Conservation (phyloP, 2,113 vertebrate genomes). For the Hyla sarda region DNA sequence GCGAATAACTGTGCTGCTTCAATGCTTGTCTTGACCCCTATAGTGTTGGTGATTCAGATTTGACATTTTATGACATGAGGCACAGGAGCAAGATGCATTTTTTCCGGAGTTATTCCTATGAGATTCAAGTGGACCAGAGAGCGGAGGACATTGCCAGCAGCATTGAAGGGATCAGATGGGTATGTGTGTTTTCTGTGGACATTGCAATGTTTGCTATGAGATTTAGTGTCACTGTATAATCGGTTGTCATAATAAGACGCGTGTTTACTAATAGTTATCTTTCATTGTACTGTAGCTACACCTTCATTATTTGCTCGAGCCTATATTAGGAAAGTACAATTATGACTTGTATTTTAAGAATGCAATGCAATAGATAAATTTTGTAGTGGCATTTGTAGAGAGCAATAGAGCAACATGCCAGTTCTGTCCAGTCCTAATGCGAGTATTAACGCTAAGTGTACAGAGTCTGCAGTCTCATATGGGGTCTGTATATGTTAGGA, state of each 20-base stretch:
- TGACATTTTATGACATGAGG: slow-evolving; percentile 44
- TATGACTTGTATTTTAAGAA: slow-evolving; percentile 8
- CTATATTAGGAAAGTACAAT: slow-evolving; percentile 9
- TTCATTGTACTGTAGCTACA: neutral
- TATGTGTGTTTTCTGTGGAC: slow-evolving; percentile 65
- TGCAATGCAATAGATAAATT: neutral
- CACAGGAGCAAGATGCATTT: slow-evolving; percentile 80
- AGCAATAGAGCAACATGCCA: neutral
- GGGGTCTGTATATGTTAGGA: neutral
- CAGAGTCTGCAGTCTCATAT: no score
- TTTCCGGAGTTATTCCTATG: slow-evolving; percentile 87
- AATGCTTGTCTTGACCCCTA: neutral
- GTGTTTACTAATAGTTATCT: neutral
- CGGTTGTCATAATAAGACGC: neutral
- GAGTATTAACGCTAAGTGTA: no score
- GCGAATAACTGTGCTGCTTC: neutral
- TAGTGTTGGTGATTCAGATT: no score
- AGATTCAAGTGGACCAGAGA: slow-evolving; percentile 79
- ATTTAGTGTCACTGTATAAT: neutral
- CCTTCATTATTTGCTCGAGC: neutral
- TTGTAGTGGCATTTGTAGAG: neutral
- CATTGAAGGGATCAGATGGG: slow-evolving; percentile 90
- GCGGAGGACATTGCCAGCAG: slow-evolving; percentile 69
- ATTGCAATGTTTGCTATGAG: slow-evolving; percentile 8
- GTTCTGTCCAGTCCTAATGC: neutral